Base-by-base conservation (phyloP, 37 sponge, comb jelly and placozoan species). In the Tethya wilhelma region DNA sequence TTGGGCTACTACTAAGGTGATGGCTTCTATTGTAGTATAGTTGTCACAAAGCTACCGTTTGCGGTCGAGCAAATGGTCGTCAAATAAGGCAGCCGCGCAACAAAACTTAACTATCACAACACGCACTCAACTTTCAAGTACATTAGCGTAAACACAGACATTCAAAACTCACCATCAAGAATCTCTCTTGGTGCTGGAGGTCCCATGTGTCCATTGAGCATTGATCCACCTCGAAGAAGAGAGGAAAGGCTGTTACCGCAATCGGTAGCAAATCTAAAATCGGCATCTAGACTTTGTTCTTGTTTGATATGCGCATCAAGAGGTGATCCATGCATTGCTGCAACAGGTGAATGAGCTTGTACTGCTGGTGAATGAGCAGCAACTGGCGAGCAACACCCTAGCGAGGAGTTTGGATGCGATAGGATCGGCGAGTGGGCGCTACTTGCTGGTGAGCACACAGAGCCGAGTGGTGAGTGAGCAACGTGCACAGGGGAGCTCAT, bases 391-490 rank as follows among this genome's bases (percentile, higher is more conserved):
- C 46, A 86, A 7, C 80, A 65, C 25, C 65, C 65, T 4, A 30
- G 62, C 62, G 78, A 66, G 9, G 78, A 77, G 42, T 43, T 43
- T 3, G 78, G 66, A 29, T 59, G 67, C 17, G 67, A 67, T 4
- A 67, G 67, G 14, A 77, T 6, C 7, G 42, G 84, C 38, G 84
- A 84, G 44, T 74, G 65, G 23, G 39, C 57, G 69, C 68, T 84
- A 58, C 67, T 67, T 32, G 62, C 41, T 0, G 85, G 85, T 1
- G 85, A 79, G 46, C 64, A 63, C 30, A 80, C 55, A 2, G 84
- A 74, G 8, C 58, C 75, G 38, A 80, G 25, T n/a, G 87, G 80
- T 1, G 87, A 87, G 65, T 86, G 85, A 2, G 62, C 73, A 46
- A 36, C 29, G 2, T 81, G 78, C 31, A 70, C 71, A 4, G 70